Evolutionary conservation across 2,888 invertebrate genomes (phyloP), one percentile per base, ranked within the genome.

Genomic region (Hanleya hanleyi): DNA sequence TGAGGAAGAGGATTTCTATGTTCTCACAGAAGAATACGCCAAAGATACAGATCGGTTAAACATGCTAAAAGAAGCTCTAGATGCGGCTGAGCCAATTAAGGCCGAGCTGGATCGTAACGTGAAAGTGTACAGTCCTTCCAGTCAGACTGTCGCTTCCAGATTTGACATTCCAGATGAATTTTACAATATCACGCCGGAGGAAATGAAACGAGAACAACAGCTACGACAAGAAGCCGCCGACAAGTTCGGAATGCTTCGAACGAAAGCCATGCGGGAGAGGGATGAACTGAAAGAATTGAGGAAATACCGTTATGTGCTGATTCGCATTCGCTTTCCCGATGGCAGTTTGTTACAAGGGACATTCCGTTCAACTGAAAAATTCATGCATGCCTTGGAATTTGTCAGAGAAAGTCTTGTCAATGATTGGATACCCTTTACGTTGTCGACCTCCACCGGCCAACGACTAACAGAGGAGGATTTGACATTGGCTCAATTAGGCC

Each of bases 211-310:
- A 77, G 97, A 97, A 67, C 88, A 89, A 77, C 87, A 87, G 75
- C 70, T 85, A 15, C 77, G 84, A 67, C 87, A 93, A 22, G 96
- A 96, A 89, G 94, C 94, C 1, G 93, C 95, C 47, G 97, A 97
- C 87, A 94, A 93, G 84, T 94, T 94, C 86, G 94, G 96, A 88
- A 94, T 96, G 92, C 91, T 99, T 7, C 93, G 96, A 84, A 98
- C 98, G 0, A 97, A 97, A 90, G 97, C 97, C 1, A 98, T 98
- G 97, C 92, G 97, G 32, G 97, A 98, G 87, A 95, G 95, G 78
- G 97, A 98, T 76, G 96, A 96, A 86, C 91, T 94, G 75, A 92
- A 95, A 67, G 95, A 95, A 85, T 93, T 95, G 88, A 93, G 95
- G 70, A 95, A 95, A 36, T 90, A 90, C 71, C 79, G 88, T 3